Evolutionary conservation across 2,797 vertebrate genomes (phyloP).

Genomic region (Platyrinchus mystaceus): DNA sequence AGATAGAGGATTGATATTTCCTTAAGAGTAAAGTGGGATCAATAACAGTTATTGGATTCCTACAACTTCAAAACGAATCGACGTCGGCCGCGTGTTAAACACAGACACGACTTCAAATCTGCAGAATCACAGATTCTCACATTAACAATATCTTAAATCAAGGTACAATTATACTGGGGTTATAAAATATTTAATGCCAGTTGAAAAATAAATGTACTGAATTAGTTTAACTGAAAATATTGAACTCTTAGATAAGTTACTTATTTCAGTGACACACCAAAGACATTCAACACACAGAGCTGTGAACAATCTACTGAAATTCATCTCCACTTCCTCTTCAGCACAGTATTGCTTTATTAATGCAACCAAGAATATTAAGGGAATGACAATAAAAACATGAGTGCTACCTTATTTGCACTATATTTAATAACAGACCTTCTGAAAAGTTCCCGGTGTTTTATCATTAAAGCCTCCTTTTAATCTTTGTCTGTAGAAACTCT

Average conservation of each 20-base stretch:
- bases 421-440: background rate
- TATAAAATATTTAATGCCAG: constrained; percentile 6
- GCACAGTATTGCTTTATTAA: background rate
- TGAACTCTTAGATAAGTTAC: background rate
- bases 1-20: background rate
- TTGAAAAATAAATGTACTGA: background rate
- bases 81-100: background rate
- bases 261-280: background rate
- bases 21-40: background rate
- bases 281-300: background rate
- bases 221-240: background rate
- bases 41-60: background rate
- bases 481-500: background rate
- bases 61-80: background rate
- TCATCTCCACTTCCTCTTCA: background rate
- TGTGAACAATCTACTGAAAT: background rate
- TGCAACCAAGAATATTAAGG: background rate
- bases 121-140: background rate
- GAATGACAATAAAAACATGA: background rate
- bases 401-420: background rate
- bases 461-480: background rate
- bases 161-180: background rate
- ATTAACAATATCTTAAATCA: background rate
- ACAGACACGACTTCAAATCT: background rate
- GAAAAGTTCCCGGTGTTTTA: background rate